Percentiles rank a stretch among this genome's conserved stretches.
These are phyloP conservation scores for Onychomys torridus DNA, from an alignment of 2,797 vertebrate species.

Conservation along the genomic window DNA sequence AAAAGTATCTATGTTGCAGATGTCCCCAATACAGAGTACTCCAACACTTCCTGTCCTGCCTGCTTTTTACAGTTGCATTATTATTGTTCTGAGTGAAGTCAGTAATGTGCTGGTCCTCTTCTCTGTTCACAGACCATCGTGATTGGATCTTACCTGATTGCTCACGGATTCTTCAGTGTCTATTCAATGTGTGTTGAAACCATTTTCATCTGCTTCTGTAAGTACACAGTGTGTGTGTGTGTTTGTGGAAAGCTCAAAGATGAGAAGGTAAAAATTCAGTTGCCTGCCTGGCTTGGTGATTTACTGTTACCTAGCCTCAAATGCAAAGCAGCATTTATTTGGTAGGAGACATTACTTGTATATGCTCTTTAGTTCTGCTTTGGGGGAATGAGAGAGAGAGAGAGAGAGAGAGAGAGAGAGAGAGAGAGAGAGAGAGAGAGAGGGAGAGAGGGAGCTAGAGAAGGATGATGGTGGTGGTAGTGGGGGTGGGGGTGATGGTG, in stretches of 20 bases:
- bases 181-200: constrained; percentile 99
- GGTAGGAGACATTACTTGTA: constrained; percentile 15
- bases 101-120: constrained; percentile 34
- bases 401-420: background rate
- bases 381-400: background rate
- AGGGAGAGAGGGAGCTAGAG: background rate
- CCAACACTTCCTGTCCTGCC: background rate
- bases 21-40: background rate
- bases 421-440: background rate
- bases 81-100: background rate
- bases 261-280: constrained; percentile 45
- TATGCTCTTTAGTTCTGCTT: background rate
- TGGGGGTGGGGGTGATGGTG: too few species aligned
- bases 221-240: constrained; percentile 86
- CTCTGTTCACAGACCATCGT: constrained; percentile 92
- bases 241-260: background rate
- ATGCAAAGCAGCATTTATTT: background rate
- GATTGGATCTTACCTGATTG: constrained; percentile 95
- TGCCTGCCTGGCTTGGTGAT: constrained; percentile 25
- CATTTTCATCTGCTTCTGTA: constrained; percentile 98
- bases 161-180: constrained; percentile 98
- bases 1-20: background rate
- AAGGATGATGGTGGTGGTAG: background rate
- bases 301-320: background rate
- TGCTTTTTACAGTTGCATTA: background rate